Base-by-base conservation (phyloP, 2,797 vertebrate genomes). In the Botia almorhae region DNA sequence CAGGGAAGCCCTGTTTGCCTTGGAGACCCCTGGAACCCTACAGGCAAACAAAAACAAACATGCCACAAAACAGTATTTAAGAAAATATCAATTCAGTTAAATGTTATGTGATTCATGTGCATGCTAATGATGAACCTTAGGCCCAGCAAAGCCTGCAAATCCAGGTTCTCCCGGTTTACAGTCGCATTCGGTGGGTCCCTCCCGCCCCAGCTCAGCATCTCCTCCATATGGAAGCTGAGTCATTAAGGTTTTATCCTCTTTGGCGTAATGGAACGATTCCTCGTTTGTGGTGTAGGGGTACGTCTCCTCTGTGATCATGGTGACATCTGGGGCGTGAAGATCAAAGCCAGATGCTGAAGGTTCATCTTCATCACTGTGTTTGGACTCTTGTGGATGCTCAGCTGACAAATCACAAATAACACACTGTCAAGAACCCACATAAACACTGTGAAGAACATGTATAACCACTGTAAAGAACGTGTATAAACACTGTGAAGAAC, bases 271-370 rank as follows among this genome's bases (percentile, higher is more conserved):
- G 33, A 93, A 92, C 13, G 92, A 89, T 83, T 93, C 91, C 0
- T 88, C 80, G 17, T 90, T 90, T 78, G 90, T 86, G 75, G 84
- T 70, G 23, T 92, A 94, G 0, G 90, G 89, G 81, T 90, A 91
- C 12, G 85, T 73, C 58, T 94, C 92, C 80, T 93, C 93, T 0
- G 94, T 95, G 76, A 94, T 90, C 92, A 96, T 93, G 81, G 92
- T 94, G 76, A 95, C 90, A 46, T 65, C 65, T 89, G 74, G 89
- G 88, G 21, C 74, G 77, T 1, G 86, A 91, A 3, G 82, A 84
- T 93, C 89, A 23, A 92, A 91, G n/a, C 87, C 87, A 1, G 86
- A 85, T 50, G 81, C 82, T 3, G 83, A 85, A 36, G 82, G 85
- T 55, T 93, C 89, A 60, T 90, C 87, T 10, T 91, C 90, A 19